A percentile compares a stretch with the other conserved stretches of the same genome.
phyloP scores from a whole-genome alignment of 2,797 vertebrate genomes.

The Salarias fasciatus region DNA sequence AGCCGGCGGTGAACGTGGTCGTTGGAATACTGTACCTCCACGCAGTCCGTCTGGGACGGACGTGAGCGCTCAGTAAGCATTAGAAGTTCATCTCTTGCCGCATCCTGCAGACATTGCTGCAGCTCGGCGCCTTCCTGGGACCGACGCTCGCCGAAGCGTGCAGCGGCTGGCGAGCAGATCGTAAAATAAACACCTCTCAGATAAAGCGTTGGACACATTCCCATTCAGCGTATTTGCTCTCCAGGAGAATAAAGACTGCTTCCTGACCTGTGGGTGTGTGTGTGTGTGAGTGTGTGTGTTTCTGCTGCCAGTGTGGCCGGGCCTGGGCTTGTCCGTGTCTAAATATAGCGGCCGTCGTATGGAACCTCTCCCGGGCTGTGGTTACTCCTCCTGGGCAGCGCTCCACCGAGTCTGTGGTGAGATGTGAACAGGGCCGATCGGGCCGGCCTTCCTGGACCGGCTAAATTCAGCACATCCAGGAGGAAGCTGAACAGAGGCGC shows the following conservation, averaged over 20 bases:
- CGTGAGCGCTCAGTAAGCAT: constrained; percentile 24
- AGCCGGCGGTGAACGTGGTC: too few species aligned
- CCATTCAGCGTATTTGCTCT: constrained; percentile 21
- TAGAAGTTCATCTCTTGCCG: too few species aligned
- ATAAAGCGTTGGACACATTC: constrained; percentile 25
- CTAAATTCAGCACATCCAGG: too few species aligned
- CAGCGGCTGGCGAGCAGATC: too few species aligned
- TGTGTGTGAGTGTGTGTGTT: constrained; percentile 22
- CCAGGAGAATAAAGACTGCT: constrained; percentile 15
- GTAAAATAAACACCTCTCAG: constrained; percentile 42
- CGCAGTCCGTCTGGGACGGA: neutral
- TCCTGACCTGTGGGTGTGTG: too few species aligned
- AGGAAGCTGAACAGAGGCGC: too few species aligned
- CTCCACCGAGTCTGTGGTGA: constrained; percentile 62
- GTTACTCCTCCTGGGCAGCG: constrained; percentile 62
- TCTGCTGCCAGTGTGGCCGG: constrained; percentile 48
- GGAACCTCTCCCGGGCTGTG: constrained; percentile 72
- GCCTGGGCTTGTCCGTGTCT: constrained; percentile 52
- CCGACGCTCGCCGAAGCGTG: too few species aligned
- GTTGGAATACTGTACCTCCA: too few species aligned
- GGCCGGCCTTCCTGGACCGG: too few species aligned
- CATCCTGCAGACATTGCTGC: too few species aligned
- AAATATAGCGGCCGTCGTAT: constrained; percentile 71
- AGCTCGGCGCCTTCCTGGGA: too few species aligned
- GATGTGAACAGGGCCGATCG: constrained; percentile 54